Percentiles rank a stretch among this genome's conserved stretches.
These are phyloP conservation scores for Ariopsis seemanni DNA, from an alignment of 2,113 vertebrate species.

Conservation along the genomic window DNA sequence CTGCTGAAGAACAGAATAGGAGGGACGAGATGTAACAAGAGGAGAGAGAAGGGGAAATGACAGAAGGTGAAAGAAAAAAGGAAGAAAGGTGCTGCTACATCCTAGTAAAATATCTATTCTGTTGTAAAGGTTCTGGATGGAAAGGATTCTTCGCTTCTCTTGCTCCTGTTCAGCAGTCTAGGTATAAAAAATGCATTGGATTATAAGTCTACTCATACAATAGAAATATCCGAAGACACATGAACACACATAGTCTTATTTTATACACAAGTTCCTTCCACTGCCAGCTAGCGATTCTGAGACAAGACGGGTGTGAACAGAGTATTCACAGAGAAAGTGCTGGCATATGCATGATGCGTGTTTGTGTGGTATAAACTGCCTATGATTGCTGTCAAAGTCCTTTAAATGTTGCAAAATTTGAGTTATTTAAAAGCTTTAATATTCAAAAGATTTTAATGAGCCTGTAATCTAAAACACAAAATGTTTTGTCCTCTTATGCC, in stretches of 20 bases:
- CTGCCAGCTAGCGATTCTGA: slow-evolving; percentile 2
- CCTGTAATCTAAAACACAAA: not conserved
- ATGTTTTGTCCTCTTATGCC: not conserved
- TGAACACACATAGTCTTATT: not conserved
- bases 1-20: slow-evolving; percentile 63
- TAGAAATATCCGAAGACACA: not conserved
- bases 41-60: not conserved
- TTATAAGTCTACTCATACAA: not conserved
- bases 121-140: slow-evolving; percentile 4
- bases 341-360: not conserved
- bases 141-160: not conserved
- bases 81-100: not conserved
- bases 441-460: not conserved
- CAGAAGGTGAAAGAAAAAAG: slow-evolving; percentile 1
- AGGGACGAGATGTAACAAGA: slow-evolving; percentile 1
- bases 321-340: slow-evolving; percentile 25
- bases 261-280: not conserved
- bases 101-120: not conserved
- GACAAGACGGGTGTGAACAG: slow-evolving; percentile 24
- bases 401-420: not conserved
- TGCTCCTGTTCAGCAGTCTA: not conserved
- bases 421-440: not conserved
- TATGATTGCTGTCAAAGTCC: not conserved
- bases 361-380: slow-evolving; percentile 11
- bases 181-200: not conserved